Percentiles rank a stretch among this genome's conserved stretches.
phyloP scores from a whole-genome alignment of 2,888 invertebrate genomes.

The Monochamus alternatus region DNA sequence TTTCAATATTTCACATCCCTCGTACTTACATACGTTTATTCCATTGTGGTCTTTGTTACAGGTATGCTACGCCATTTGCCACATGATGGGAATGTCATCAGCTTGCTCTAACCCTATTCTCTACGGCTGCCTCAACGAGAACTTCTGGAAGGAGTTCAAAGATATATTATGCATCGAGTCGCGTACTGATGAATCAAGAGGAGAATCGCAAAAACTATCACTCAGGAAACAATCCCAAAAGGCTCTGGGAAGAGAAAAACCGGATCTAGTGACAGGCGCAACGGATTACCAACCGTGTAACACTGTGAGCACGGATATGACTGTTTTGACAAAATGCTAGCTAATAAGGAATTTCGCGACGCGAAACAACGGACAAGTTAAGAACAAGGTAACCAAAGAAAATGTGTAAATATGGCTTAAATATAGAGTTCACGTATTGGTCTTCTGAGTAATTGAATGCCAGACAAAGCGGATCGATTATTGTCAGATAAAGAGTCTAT shows the following conservation, averaged over 20 bases:
- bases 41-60: constrained; percentile 48
- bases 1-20: too few species aligned
- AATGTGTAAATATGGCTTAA: constrained; percentile 15
- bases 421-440: not conserved
- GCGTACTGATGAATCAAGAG: constrained; percentile 54
- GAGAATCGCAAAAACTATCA: constrained; percentile 72
- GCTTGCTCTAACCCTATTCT: constrained; percentile 93
- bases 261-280: constrained; percentile 62
- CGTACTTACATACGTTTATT: not conserved
- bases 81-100: constrained; percentile 83
- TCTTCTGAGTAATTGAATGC: not conserved
- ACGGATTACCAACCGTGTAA: constrained; percentile 71
- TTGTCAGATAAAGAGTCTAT: not conserved
- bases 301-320: constrained; percentile 71
- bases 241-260: constrained; percentile 54
- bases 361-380: constrained; percentile 46
- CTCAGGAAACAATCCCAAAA: constrained; percentile 63
- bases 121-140: constrained; percentile 95
- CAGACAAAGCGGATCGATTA: not conserved
- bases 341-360: constrained; percentile 60
- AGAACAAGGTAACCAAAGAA: constrained; percentile 24
- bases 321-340: constrained; percentile 70
- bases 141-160: constrained; percentile 91
- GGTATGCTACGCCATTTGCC: constrained; percentile 67
- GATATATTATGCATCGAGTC: constrained; percentile 80